Evolutionary conservation across 2,113 vertebrate genomes (phyloP).

Genomic region (Malurus melanocephalus): DNA sequence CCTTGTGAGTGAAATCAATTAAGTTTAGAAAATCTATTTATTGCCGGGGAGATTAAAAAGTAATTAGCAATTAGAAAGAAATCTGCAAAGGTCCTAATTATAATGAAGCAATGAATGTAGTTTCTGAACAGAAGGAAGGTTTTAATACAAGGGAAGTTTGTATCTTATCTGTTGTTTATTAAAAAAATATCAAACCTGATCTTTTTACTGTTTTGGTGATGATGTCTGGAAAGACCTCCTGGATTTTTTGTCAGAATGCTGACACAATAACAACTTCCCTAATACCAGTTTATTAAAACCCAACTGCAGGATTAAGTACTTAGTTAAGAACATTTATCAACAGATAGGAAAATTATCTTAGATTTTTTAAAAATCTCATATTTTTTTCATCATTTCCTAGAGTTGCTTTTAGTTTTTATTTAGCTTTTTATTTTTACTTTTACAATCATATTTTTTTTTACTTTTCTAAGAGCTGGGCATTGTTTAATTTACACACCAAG

Average conservation of each 20-base stretch:
- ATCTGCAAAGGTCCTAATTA: constrained; percentile 42
- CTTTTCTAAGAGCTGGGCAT: neutral
- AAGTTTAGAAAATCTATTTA: constrained; percentile 70
- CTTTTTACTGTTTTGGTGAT: neutral
- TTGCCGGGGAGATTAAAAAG: constrained; percentile 62
- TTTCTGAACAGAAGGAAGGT: constrained; percentile 41
- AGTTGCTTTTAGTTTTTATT: neutral
- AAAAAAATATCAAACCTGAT: neutral
- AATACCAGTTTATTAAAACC: constrained; percentile 8
- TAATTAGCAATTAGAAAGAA: constrained; percentile 70
- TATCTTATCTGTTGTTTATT: constrained; percentile 19
- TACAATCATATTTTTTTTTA: neutral
- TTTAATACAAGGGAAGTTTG: neutral
- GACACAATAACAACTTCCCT: neutral
- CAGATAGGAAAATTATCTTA: neutral
- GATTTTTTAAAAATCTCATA: neutral
- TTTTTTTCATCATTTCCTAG: neutral
- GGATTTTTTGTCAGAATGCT: neutral
- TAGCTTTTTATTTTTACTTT: neutral
- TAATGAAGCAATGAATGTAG: constrained; percentile 17
- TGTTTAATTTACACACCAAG: neutral
- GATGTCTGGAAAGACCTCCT: neutral
- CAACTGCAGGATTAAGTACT: constrained; percentile 7
- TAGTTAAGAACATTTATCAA: neutral
- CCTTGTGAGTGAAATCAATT: constrained; percentile 64